phyloP scores from a whole-genome alignment of 2,113 vertebrate genomes.

The Sebastes fasciatus region DNA sequence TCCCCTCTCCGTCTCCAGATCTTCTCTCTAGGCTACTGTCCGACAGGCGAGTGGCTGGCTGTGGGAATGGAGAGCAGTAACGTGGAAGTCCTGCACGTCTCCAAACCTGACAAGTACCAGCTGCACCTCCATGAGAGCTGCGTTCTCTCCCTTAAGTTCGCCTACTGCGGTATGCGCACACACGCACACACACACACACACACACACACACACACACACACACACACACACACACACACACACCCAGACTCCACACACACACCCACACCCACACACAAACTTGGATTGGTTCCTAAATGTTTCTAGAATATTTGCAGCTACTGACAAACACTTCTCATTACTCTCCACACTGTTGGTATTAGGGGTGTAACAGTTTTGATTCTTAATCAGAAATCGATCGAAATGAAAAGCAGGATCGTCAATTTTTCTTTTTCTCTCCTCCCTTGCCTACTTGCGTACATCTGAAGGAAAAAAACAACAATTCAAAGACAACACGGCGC shows the following conservation, averaged over 20 bases:
- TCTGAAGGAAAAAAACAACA: too few relatives aligned
- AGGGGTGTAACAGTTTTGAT: too few relatives aligned
- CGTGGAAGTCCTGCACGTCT: constrained; percentile 87
- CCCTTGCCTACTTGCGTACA: too few relatives aligned
- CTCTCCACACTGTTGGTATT: not conserved
- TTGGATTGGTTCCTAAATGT: not conserved
- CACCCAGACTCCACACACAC: too few relatives aligned
- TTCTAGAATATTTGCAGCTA: not conserved
- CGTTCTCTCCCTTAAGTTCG: constrained; percentile 87
- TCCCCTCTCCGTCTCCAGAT: constrained; percentile 62
- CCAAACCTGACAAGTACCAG: constrained; percentile 81
- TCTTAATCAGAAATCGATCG: too few relatives aligned
- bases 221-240: not conserved
- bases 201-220: not conserved
- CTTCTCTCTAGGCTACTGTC: constrained; percentile 86
- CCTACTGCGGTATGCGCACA: constrained; percentile 79
- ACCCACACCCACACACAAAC: not conserved
- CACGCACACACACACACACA: not conserved
- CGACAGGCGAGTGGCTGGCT: constrained; percentile 85
- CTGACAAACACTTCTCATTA: not conserved
- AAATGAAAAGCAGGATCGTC: too few relatives aligned
- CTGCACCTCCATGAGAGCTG: constrained; percentile 84
- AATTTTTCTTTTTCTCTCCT: too few relatives aligned
- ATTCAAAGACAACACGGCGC: too few relatives aligned
- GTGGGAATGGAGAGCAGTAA: constrained; percentile 89